Evolutionary conservation across 2,113 vertebrate genomes (phyloP).

Genomic region (Cyprinus carpio): DNA sequence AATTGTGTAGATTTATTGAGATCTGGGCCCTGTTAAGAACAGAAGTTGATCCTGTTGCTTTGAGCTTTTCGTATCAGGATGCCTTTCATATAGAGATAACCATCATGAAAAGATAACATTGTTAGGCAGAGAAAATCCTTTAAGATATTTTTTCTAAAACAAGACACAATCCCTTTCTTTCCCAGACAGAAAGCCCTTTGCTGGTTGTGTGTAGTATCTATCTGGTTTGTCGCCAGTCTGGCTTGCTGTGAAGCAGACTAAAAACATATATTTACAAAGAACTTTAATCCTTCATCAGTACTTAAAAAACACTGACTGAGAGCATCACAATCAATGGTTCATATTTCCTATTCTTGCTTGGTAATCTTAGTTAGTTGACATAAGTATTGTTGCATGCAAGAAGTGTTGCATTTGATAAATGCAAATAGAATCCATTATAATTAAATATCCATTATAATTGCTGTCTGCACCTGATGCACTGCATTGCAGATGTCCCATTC

Average conservation of each 20-base stretch:
- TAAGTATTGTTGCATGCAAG: too few relatives aligned
- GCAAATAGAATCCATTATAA: not conserved
- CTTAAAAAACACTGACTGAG: not conserved
- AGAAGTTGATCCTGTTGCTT: not conserved
- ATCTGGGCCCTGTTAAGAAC: not conserved
- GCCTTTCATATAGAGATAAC: not conserved
- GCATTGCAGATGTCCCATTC: too few relatives aligned
- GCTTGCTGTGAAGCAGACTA: not conserved
- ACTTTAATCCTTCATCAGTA: not conserved
- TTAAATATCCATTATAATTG: not conserved
- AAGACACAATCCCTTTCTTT: not conserved
- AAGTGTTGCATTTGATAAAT: not conserved
- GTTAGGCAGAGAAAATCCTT: slow-evolving; percentile 18
- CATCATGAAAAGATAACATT: slow-evolving; percentile 14
- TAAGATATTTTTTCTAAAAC: slow-evolving; percentile 21
- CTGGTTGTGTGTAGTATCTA: not conserved
- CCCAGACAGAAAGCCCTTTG: not conserved
- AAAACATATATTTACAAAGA: not conserved
- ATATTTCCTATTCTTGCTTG: not conserved
- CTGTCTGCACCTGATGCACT: not conserved
- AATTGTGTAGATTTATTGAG: not conserved
- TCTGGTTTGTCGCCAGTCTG: not conserved
- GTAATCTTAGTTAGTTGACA: not conserved
- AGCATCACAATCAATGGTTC: not conserved
- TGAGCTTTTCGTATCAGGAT: not conserved